Percentiles rank a stretch among this genome's conserved stretches.
Conservation (phyloP, 2,113 vertebrate genomes). For the Podiceps cristatus region DNA sequence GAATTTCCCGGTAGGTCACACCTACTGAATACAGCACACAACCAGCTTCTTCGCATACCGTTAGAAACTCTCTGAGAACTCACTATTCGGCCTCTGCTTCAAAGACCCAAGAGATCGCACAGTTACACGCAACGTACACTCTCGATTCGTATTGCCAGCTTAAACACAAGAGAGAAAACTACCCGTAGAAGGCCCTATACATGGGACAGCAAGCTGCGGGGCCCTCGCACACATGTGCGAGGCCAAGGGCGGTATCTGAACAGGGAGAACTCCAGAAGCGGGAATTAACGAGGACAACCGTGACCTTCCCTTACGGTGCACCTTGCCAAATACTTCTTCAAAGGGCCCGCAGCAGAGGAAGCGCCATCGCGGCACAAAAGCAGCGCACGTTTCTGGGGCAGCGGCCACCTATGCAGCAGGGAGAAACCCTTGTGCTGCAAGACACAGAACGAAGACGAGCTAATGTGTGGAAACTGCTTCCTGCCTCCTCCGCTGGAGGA, state of each 20-base stretch:
- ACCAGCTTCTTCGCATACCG: neutral
- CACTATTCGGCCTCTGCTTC: neutral
- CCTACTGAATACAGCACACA: rapidly evolving
- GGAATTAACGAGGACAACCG: neutral
- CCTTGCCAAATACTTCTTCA: neutral
- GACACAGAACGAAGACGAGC: rapidly evolving
- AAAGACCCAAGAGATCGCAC: neutral
- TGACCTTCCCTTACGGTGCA: too few species aligned
- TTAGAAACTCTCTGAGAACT: neutral
- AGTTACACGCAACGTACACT: rapidly evolving
- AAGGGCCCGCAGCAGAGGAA: neutral
- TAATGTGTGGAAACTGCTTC: rapidly evolving
- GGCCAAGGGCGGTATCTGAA: neutral
- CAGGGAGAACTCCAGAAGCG: rapidly evolving
- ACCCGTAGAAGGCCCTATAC: neutral
- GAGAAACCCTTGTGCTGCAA: neutral
- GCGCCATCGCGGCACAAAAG: rapidly evolving
- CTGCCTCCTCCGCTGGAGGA: neutral
- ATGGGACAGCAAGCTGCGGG: neutral
- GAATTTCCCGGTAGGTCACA: neutral
- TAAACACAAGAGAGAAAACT: neutral
- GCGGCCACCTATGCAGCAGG: rapidly evolving
- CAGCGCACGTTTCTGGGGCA: rapidly evolving
- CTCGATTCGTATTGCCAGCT: neutral
- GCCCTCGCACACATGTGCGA: rapidly evolving